Evolutionary conservation across 2,113 vertebrate species (phyloP).

Genomic region (Calidris pygmaea): DNA sequence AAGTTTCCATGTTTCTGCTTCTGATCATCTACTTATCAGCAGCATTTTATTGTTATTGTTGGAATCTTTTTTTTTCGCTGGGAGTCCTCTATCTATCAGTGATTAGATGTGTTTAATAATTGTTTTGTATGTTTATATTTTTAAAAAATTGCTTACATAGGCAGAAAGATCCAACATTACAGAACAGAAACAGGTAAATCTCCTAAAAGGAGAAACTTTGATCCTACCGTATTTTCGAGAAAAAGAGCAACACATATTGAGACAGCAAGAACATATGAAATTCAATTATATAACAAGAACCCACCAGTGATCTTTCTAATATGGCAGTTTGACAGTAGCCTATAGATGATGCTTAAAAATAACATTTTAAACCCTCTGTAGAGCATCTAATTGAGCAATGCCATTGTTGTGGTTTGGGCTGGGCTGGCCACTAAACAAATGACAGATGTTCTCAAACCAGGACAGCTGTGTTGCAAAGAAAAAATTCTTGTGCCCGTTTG

Average conservation of each 20-base stretch:
- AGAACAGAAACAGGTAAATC: not conserved
- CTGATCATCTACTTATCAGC: not conserved
- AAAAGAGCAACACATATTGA: not conserved
- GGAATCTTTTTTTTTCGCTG: not conserved
- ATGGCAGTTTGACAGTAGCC: not conserved
- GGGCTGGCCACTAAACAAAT: not conserved
- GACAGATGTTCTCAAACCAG: not conserved
- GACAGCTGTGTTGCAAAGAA: not conserved
- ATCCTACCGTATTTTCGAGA: not conserved
- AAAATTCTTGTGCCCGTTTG: not conserved
- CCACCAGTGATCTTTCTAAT: not conserved
- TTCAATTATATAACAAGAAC: not conserved
- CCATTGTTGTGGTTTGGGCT: not conserved
- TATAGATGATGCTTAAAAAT: not conserved
- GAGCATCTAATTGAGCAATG: not conserved
- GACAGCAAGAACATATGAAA: not conserved
- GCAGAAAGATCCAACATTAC: not conserved
- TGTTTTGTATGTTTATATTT: not conserved
- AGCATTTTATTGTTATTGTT: not conserved
- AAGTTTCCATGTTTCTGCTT: not conserved
- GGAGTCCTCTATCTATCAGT: not conserved
- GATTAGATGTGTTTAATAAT: not conserved
- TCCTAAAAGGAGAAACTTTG: not conserved
- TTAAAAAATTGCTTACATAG: not conserved
- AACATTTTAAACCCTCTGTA: not conserved